Base-by-base conservation (phyloP, 2,888 invertebrate species). In the Slavum lentiscoides region DNA sequence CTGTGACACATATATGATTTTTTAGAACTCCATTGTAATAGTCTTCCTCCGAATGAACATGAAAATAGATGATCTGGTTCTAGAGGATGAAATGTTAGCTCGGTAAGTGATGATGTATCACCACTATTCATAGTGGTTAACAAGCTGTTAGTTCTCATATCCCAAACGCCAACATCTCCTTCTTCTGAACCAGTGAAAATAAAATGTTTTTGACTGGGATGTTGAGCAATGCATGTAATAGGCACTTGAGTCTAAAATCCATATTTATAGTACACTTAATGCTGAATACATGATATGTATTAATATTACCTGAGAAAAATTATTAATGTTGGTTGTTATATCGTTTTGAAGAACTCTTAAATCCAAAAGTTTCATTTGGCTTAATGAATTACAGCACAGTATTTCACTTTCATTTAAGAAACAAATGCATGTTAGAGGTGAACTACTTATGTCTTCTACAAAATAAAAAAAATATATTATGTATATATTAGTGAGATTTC, bases 361-460 rank as follows among this genome's bases (percentile, higher is more conserved):
- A 86, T 97, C 97, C 91, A 94, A 96, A 82, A 95, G 91, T 86
- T 96, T 95, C 89, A 97, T 92, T 85, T 95, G 93, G 0, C 96
- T 96, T 85, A 94, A 88, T n/a, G 93, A 88, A 86, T 96, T 96
- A 23, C 94, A 94, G 0, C 94, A 93, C 67, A 96, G 89, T 39
- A 95, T 89, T 89, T 94, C 91, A 84, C 89, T 89, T 85, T 91
- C 90, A 83, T 91, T 93, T 30, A 95, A 88, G 86, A 93, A 96
- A 84, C 91, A 90, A 0, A 94, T 90, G 80, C 92, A 91, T 7
- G 77, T 80, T 85, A 92, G 91, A 69, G 96, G 86, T 0, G 94
- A 91, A 19, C 82, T 77, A 61, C 76, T 70, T 30, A 77, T 43
- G 17, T 61, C 66, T 30, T 76, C 82, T 82, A 55, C 6, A 77